Conservation (phyloP, 2,113 vertebrate species). For the Chrysemys picta region DNA sequence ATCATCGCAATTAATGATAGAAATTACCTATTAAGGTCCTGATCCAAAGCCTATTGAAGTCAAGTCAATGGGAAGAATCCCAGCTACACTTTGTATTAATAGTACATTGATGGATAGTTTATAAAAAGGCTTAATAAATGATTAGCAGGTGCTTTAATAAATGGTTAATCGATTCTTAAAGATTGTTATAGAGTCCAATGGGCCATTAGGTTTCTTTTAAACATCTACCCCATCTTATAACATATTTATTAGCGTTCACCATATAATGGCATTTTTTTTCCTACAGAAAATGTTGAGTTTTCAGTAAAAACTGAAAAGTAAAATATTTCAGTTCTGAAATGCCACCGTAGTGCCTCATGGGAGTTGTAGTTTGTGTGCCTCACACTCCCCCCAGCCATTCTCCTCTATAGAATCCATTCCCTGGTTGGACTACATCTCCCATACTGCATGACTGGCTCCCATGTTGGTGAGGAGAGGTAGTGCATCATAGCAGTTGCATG, state of each 20-base stretch:
- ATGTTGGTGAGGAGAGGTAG: background rate
- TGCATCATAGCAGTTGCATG: background rate
- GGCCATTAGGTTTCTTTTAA: conserved; percentile 32
- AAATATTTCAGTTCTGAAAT: background rate
- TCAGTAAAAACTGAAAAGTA: conserved; percentile 1
- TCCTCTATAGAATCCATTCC: background rate
- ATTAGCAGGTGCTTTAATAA: conserved; percentile 7
- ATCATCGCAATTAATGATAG: conserved; percentile 19
- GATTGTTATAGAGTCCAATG: conserved; percentile 11
- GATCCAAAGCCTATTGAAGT: conserved; percentile 17
- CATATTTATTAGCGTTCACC: background rate
- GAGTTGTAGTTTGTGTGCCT: background rate
- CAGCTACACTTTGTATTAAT: background rate
- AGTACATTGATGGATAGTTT: conserved; percentile 14
- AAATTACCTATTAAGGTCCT: background rate
- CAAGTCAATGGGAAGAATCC: background rate
- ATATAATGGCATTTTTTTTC: background rate
- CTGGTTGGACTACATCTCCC: background rate
- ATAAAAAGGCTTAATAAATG: conserved; percentile 57
- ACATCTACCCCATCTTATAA: conserved; percentile 3
- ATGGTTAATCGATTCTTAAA: conserved; percentile 8
- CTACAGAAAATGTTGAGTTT: background rate
- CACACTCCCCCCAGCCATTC: background rate
- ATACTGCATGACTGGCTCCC: background rate
- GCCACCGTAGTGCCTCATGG: background rate